Conservation (phyloP, 2,888 invertebrate genomes). For the Chelonus formosanus region DNA sequence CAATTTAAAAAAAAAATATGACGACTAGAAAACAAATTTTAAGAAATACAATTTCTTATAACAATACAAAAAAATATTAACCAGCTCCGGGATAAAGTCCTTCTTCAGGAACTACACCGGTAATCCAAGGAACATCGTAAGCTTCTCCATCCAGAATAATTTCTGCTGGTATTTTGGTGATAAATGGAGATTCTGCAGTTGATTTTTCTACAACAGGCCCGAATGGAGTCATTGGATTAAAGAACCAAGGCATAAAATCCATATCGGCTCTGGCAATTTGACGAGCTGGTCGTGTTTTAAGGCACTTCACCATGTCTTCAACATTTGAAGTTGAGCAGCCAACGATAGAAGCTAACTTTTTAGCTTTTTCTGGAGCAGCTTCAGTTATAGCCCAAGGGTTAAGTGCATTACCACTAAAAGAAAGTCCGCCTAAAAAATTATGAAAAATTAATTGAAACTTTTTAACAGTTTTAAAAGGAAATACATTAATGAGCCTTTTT, state of each 20-base stretch:
- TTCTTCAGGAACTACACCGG: conserved; percentile 75
- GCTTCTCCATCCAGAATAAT: conserved; percentile 71
- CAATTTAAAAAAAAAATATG: background rate
- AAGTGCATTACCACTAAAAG: conserved; percentile 76
- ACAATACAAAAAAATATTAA: conserved; percentile 47
- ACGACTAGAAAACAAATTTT: background rate
- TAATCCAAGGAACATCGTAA: conserved; percentile 76
- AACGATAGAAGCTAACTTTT: conserved; percentile 69
- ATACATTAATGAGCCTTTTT: too few relatives aligned
- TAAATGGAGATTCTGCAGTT: conserved; percentile 70
- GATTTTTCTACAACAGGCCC: conserved; percentile 74
- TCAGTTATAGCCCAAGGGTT: conserved; percentile 65
- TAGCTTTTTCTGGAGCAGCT: conserved; percentile 69
- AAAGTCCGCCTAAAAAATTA: conserved; percentile 68
- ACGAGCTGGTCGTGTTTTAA: conserved; percentile 71
- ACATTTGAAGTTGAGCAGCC: conserved; percentile 71
- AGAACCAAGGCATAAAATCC: conserved; percentile 71
- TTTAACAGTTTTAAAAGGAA: background rate
- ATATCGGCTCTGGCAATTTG: conserved; percentile 70
- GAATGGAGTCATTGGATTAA: conserved; percentile 77
- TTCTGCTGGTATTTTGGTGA: conserved; percentile 73
- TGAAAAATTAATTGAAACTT: background rate
- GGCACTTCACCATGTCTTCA: conserved; percentile 71
- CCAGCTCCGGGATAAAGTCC: conserved; percentile 78
- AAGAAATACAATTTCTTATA: conserved; percentile 5